Evolutionary conservation across 2,113 vertebrate genomes (phyloP), one percentile per base, ranked within the genome.

Genomic region (Choloepus hoffmanni): DNA sequence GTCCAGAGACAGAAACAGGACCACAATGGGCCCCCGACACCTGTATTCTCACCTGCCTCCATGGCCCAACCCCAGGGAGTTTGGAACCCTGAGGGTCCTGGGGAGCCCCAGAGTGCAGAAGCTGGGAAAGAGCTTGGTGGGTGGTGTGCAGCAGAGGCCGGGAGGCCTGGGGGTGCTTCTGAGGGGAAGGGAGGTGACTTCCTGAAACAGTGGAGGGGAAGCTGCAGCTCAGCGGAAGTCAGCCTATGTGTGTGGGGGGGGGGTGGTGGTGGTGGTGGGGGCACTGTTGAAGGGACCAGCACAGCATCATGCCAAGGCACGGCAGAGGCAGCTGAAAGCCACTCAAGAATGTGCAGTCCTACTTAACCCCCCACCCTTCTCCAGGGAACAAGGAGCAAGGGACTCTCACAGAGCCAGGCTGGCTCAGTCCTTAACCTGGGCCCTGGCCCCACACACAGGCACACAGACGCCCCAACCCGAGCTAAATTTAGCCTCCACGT

Each of bases 161-260:
- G 50, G 48, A 88, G 85, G 85, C 58, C 23, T 76, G 72, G 67
- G 95, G 94, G 84, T 68, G 94, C 94, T 92, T 89, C 79, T 63
- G 95, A 76, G 74, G 94, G 94, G 96, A 74, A 96, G 94, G 96
- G 96, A 96, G 93, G 95, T 81, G 72, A 96, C 92, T 96, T 96
- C 96, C 95, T 96, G 92, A 76, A 96, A 92, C 84, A 58, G 89
- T 26, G 48, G 72, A 97, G 97, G 97, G 97, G 96, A 97, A 97
- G 95, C 97, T 82, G 90, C 65, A 60, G 89, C 93, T 91, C 62
- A 68, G 95, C 90, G 92, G 94, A 97, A 97, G 97, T 96, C 81
- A 65, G 93, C 67, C 43, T 95, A 53, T 81, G 97, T 84, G 95
- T 77, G 74, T 85, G 95, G 90, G 95, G 89, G 40, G 43, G 82